Evolutionary conservation across 2,888 invertebrate genomes (phyloP).

Genomic region (Fissipunctia ypsillon): DNA sequence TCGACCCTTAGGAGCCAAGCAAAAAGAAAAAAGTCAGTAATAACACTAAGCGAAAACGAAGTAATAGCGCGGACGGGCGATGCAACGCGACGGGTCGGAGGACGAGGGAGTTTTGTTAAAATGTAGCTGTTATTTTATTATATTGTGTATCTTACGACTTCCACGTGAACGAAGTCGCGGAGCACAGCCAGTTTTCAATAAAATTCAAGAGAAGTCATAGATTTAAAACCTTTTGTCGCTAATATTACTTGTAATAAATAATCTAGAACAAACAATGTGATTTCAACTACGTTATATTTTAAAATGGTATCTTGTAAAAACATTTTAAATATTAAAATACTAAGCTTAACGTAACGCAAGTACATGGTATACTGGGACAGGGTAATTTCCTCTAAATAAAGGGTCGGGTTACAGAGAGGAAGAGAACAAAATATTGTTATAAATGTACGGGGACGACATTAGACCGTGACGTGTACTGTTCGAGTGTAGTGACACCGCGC

Average conservation of each 20-base stretch:
- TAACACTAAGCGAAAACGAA: too few relatives aligned
- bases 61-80: too few relatives aligned
- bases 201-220: background rate
- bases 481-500: constrained; percentile 57
- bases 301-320: constrained; percentile 4
- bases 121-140: too few relatives aligned
- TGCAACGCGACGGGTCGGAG: too few relatives aligned
- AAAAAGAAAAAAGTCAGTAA: too few relatives aligned
- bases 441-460: constrained; percentile 76
- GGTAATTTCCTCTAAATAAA: constrained; percentile 80
- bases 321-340: constrained; percentile 23
- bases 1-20: too few relatives aligned
- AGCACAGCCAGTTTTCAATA: too few relatives aligned
- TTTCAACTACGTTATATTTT: background rate
- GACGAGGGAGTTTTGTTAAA: too few relatives aligned
- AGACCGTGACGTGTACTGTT: constrained; percentile 70
- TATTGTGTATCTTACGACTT: too few relatives aligned
- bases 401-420: constrained; percentile 74
- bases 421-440: constrained; percentile 80
- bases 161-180: too few relatives aligned
- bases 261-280: background rate
- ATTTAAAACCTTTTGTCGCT: rapidly evolving
- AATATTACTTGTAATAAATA: background rate
- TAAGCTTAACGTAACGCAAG: constrained; percentile 28
- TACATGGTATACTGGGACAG: constrained; percentile 57